Evolutionary conservation across 2,888 invertebrate species (phyloP).

Genomic region (Hetaerina titia): DNA sequence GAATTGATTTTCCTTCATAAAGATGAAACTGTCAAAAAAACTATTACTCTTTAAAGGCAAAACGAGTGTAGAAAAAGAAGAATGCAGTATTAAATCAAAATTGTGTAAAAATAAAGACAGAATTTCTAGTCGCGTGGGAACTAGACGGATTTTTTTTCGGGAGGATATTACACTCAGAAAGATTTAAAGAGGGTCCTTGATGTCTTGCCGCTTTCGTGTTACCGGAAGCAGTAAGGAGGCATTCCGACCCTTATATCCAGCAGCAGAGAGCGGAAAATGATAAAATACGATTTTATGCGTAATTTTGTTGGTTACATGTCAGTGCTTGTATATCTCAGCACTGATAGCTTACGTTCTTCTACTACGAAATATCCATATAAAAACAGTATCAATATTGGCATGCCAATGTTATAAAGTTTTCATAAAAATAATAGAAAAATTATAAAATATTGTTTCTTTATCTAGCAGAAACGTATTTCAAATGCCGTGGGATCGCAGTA

Average conservation of each 20-base stretch:
- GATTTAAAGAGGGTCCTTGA: background rate
- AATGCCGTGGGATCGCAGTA: too few species aligned
- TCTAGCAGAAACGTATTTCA: too few species aligned
- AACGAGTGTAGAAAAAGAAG: background rate
- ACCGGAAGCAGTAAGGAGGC: background rate
- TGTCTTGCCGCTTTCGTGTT: background rate
- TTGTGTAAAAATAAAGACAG: background rate
- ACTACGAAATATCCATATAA: too few species aligned
- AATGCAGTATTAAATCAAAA: background rate
- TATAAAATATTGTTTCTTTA: too few species aligned
- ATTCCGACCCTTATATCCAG: background rate
- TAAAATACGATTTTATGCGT: background rate
- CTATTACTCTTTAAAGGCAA: too few species aligned
- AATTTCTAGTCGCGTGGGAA: background rate
- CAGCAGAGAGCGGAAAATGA: background rate
- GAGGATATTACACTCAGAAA: background rate
- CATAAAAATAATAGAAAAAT: too few species aligned
- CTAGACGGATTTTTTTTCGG: background rate
- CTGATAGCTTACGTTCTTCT: background rate
- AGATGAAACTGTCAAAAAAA: too few species aligned
- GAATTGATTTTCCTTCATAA: too few species aligned
- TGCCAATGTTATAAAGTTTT: too few species aligned
- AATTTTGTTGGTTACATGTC: background rate
- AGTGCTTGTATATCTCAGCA: background rate
- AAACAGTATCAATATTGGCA: too few species aligned